phyloP scores from a whole-genome alignment of 2,888 invertebrate species.

The Lasioglossum calceatum region DNA sequence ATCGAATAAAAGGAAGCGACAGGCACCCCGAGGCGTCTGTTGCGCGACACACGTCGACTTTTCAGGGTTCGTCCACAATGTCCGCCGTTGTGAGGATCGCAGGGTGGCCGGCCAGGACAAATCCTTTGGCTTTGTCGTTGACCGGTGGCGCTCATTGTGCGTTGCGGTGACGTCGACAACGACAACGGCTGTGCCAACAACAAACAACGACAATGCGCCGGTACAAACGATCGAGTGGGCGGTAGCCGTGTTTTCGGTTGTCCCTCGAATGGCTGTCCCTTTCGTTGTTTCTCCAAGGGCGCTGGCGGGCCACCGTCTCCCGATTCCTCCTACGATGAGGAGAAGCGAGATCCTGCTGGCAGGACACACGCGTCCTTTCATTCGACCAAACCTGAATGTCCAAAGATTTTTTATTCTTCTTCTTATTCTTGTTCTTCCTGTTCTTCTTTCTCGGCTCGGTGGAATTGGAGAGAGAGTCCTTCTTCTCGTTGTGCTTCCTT shows the following conservation, averaged over 20 bases:
- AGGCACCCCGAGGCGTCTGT: constrained; percentile 34
- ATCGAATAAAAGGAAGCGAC: constrained; percentile 19
- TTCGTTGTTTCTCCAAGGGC: constrained; percentile 67
- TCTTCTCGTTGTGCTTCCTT: neutral
- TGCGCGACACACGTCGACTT: constrained; percentile 66
- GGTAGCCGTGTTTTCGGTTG: constrained; percentile 77
- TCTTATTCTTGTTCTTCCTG: neutral
- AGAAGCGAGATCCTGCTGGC: constrained; percentile 70
- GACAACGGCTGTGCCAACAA: constrained; percentile 51
- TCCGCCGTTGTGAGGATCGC: constrained; percentile 63
- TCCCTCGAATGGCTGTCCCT: constrained; percentile 48
- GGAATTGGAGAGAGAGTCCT: neutral
- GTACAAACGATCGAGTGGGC: constrained; percentile 75
- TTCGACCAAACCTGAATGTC: constrained; percentile 35
- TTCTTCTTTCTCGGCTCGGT: neutral
- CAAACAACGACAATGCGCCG: constrained; percentile 65
- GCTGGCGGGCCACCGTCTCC: constrained; percentile 35
- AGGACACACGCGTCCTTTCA: constrained; percentile 76
- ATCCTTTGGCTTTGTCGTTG: constrained; percentile 74
- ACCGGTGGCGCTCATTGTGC: constrained; percentile 64
- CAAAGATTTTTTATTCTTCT: constrained; percentile 11
- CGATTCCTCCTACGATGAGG: constrained; percentile 53
- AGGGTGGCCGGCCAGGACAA: constrained; percentile 68
- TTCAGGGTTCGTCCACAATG: constrained; percentile 21
- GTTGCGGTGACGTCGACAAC: constrained; percentile 63